Base-by-base conservation (phyloP, 2,797 vertebrate genomes). In the Betta splendens region DNA sequence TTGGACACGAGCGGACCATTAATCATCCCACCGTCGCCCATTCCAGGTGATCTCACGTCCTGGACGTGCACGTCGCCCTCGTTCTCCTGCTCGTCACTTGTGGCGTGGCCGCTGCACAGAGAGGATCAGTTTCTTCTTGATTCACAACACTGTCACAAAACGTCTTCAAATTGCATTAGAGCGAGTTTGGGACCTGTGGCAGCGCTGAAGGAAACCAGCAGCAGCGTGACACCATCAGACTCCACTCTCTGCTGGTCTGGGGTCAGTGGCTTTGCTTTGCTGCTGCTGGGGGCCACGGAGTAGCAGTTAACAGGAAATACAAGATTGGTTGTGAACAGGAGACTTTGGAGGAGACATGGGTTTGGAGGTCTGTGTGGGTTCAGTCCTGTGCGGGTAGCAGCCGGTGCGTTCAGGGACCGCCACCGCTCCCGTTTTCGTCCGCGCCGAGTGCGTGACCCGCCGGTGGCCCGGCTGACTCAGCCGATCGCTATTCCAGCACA, bases 211-310 rank as follows among this genome's bases (percentile, higher is more conserved):
- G 32, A 26, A 46, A 50, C 12, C 0, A 47, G 36, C 72, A 77
- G 53, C 61, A 79, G 31, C 51, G 67, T 81, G 78, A 81, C 72
- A 82, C 85, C 75, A 83, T 67, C 75, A 79, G 77, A 79, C 72
- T 52, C 10, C 2, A 12, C 46, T 51, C 69, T 52, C 47, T 29
- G 44, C 50, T 79, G 63, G 72, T 16, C 31, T 15, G 37, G 26
- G 50, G 77, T 85, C 72, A 75, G 21, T 65, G 54, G 39, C 36
- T 71, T 60, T 32, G 17, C n/a, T n/a, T n/a, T n/a, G n/a, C n/a
- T 59, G 70, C 20, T 70, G 25, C 28, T 33, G 25, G 56, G 25
- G 64, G 16, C 23, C 35, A 33, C 17, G 56, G 21, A 50, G 58
- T 38, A 9, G 13, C 22, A 33, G 53, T 43, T 11, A 79, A 11